Evolutionary conservation across 2,888 invertebrate species (phyloP).

Genomic region (Podotricha telesiphe): DNA sequence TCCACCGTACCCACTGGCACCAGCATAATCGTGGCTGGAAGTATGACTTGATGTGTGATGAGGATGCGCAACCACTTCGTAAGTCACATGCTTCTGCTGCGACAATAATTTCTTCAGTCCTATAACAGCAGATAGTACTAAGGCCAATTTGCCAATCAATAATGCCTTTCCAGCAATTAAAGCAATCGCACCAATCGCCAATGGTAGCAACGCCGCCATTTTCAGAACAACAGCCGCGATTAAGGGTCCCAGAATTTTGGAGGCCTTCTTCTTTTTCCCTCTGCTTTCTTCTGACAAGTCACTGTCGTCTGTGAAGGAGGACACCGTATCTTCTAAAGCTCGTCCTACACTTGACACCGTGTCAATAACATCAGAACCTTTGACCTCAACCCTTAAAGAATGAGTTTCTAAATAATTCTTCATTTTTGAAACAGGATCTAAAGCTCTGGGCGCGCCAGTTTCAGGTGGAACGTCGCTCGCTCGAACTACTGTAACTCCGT

Average conservation of each 20-base stretch:
- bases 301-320: slow-evolving; percentile 85
- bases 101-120: slow-evolving; percentile 92
- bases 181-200: slow-evolving; percentile 91
- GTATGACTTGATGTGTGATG: slow-evolving; percentile 88
- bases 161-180: slow-evolving; percentile 93
- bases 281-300: slow-evolving; percentile 87
- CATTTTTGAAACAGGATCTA: slow-evolving; percentile 87
- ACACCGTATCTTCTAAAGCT: slow-evolving; percentile 89
- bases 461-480: slow-evolving; percentile 87
- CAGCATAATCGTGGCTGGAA: slow-evolving; percentile 87
- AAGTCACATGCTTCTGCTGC: slow-evolving; percentile 93
- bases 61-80: slow-evolving; percentile 93
- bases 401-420: slow-evolving; percentile 91
- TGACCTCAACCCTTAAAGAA: slow-evolving; percentile 92
- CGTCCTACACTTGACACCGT: slow-evolving; percentile 91
- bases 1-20: slow-evolving; percentile 86
- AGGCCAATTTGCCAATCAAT: slow-evolving; percentile 92
- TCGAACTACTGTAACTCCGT: slow-evolving; percentile 92
- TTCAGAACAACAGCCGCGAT: slow-evolving; percentile 90
- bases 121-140: slow-evolving; percentile 92
- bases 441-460: slow-evolving; percentile 90
- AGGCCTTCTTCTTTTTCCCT: slow-evolving; percentile 92
- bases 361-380: slow-evolving; percentile 92
- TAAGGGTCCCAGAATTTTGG: slow-evolving; percentile 90
- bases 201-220: slow-evolving; percentile 89